Evolutionary conservation across 37 sponge, comb jelly and placozoan genomes (phyloP).

Genomic region (Agelas oroides): DNA sequence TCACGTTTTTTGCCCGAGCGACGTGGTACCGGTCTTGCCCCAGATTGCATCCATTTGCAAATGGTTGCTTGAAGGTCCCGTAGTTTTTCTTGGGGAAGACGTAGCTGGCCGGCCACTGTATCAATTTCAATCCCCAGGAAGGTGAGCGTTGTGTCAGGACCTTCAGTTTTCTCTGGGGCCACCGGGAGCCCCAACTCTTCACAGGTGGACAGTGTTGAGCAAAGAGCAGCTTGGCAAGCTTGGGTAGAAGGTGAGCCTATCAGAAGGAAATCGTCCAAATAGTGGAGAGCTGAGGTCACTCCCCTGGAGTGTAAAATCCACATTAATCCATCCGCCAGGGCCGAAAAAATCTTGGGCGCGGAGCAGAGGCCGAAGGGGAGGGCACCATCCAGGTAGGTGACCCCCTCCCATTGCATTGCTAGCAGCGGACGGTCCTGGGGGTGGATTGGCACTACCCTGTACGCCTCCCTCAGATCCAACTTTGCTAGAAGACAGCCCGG

Average conservation of each 20-base stretch:
- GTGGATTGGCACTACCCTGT: not conserved
- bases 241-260: not conserved
- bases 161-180: slow-evolving; percentile 22
- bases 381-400: not conserved
- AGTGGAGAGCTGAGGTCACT: not conserved
- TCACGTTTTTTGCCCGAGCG: slow-evolving; percentile 15
- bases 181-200: not conserved
- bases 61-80: not conserved
- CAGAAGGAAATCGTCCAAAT: slow-evolving; percentile 17
- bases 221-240: not conserved
- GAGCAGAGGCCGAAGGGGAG: not conserved
- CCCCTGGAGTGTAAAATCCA: not conserved
- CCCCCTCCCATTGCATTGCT: not conserved
- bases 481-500: not conserved
- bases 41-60: not conserved
- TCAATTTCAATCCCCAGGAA: slow-evolving; percentile 35
- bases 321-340: slow-evolving; percentile 1
- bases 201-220: not conserved
- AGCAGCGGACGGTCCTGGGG: not conserved
- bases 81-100: slow-evolving; percentile 13
- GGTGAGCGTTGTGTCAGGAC: not conserved
- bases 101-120: not conserved
- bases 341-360: not conserved
- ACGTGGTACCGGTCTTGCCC: not conserved
- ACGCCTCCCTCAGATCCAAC: not conserved